Conservation (phyloP, 2,797 vertebrate species). For the Takifugu rubripes region DNA sequence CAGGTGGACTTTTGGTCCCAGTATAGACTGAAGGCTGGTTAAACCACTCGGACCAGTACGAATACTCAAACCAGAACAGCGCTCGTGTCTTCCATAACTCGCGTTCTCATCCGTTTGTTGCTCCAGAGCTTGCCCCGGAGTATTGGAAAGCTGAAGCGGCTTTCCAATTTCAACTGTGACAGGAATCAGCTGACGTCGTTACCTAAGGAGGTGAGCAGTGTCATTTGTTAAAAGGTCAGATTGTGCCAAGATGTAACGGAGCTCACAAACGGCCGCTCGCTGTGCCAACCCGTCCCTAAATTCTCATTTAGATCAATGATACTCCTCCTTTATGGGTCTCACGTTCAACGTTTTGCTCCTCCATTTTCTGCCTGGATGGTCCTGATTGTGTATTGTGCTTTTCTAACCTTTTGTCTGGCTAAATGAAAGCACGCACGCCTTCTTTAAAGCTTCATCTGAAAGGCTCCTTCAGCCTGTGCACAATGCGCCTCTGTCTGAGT, state of each 20-base stretch:
- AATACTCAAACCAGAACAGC: background rate
- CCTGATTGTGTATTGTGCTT: constrained; percentile 57
- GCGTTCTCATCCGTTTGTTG: constrained; percentile 11
- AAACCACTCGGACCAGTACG: too few relatives aligned
- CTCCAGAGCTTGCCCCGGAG: constrained; percentile 88
- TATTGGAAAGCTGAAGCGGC: constrained; percentile 91
- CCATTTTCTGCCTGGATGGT: constrained; percentile 26
- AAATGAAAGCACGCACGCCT: constrained; percentile 49
- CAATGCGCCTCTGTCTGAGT: constrained; percentile 70
- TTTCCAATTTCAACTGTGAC: constrained; percentile 96
- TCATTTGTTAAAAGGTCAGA: too few relatives aligned
- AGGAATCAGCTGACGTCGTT: constrained; percentile 89
- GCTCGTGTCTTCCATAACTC: constrained; percentile 2
- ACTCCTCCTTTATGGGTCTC: constrained; percentile 15
- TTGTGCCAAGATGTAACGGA: too few relatives aligned
- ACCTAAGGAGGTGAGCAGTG: constrained; percentile 87
- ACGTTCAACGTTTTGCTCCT: constrained; percentile 18
- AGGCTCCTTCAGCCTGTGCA: constrained; percentile 58
- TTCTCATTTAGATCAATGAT: constrained; percentile 25
- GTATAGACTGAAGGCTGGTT: too few relatives aligned
- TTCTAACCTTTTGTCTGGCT: constrained; percentile 52
- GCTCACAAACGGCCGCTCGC: background rate
- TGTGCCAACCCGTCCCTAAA: background rate
- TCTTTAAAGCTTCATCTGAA: constrained; percentile 63
- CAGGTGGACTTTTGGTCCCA: too few relatives aligned